These are phyloP conservation scores for Chelmon rostratus DNA, from an alignment of 2,797 vertebrate genomes.

Conservation along the genomic window DNA sequence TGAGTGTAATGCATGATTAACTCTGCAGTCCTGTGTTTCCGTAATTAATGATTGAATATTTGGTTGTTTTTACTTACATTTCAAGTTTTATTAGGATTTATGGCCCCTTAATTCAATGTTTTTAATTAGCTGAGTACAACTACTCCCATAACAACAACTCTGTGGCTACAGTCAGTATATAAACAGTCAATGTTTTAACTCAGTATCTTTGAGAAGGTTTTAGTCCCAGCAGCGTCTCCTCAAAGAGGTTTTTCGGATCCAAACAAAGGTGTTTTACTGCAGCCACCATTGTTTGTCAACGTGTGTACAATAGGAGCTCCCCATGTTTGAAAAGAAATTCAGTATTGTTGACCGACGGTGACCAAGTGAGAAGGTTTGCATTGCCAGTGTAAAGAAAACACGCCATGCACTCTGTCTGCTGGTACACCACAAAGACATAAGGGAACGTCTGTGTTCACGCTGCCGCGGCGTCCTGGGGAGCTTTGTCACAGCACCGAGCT, in stretches of 20 bases:
- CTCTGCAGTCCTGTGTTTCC: conserved; percentile 39
- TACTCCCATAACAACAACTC: conserved; percentile 25
- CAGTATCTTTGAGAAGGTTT: not conserved
- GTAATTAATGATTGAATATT: conserved; percentile 4
- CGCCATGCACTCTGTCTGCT: not conserved
- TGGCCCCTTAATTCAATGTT: conserved; percentile 18
- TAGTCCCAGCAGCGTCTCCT: not conserved
- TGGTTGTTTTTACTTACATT: conserved; percentile 21
- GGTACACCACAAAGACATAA: conserved; percentile 18
- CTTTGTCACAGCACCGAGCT: conserved; percentile 23
- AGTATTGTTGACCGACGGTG: conserved; percentile 21
- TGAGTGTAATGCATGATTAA: conserved; percentile 28
- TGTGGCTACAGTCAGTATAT: conserved; percentile 7
- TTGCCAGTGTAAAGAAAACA: conserved; percentile 22
- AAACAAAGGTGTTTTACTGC: conserved; percentile 3
- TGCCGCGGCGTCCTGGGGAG: conserved; percentile 1
- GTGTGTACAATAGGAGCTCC: not conserved
- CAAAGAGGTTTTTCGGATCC: conserved; percentile 12
- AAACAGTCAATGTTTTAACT: conserved; percentile 6
- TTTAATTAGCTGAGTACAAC: conserved; percentile 24
- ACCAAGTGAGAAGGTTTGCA: conserved; percentile 22
- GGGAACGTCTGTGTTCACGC: conserved; percentile 34
- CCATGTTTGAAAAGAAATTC: conserved; percentile 25
- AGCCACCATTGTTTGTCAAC: not conserved
- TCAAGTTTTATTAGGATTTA: conserved; percentile 18